phyloP scores from a whole-genome alignment of 2,113 vertebrate genomes.

The Phylloscopus trochiloides region DNA sequence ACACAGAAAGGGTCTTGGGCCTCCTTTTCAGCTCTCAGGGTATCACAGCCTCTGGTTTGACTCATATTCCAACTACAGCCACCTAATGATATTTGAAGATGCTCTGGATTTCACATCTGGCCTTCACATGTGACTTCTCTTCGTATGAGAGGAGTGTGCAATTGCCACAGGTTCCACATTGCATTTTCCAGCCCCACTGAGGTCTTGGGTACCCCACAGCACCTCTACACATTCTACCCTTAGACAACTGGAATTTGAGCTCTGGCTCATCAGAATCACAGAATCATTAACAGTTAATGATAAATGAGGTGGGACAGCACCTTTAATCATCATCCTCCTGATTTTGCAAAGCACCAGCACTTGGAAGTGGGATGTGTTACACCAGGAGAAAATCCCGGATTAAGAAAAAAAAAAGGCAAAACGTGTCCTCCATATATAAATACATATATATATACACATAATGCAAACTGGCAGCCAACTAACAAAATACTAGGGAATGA shows the following conservation, averaged over 20 bases:
- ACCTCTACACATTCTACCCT: background rate
- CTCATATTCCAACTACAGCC: background rate
- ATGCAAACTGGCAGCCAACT: background rate
- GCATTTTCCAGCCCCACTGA: background rate
- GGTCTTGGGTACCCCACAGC: background rate
- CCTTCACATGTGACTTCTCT: background rate
- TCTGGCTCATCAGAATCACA: background rate
- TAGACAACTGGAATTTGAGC: background rate
- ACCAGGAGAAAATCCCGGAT: background rate
- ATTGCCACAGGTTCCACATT: background rate
- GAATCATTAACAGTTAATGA: background rate
- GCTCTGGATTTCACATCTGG: background rate
- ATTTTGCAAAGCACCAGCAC: background rate
- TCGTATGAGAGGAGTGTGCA: background rate
- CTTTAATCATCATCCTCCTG: background rate
- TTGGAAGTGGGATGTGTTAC: background rate
- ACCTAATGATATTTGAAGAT: background rate
- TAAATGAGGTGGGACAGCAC: background rate
- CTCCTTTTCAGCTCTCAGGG: background rate
- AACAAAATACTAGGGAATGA: background rate
- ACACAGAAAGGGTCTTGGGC: background rate
- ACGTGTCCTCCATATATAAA: fast-evolving
- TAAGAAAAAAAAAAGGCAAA: background rate
- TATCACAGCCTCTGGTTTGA: background rate
- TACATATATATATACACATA: background rate